Percentiles rank a stretch among this genome's conserved stretches.
These are phyloP conservation scores for Musca domestica DNA, from an alignment of 1,140 invertebrate genomes.

Conservation along the genomic window DNA sequence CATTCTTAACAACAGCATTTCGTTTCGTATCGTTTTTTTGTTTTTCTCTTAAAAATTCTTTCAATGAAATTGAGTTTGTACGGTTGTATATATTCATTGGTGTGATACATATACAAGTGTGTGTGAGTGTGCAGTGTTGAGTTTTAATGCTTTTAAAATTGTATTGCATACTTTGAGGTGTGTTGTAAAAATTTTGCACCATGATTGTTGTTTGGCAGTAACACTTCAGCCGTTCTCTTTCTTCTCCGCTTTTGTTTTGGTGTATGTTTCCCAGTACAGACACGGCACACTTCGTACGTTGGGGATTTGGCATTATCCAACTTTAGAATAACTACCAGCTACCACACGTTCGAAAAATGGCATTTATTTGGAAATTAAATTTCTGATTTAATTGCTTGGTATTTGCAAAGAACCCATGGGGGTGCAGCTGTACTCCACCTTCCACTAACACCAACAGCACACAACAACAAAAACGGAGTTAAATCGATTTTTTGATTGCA, in stretches of 20 bases:
- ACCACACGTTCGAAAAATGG: constrained; percentile 8
- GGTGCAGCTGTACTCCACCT: no score
- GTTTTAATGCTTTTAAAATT: constrained; percentile 4
- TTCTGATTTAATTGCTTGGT: constrained; percentile 17
- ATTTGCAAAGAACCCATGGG: neutral
- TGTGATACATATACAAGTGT: neutral
- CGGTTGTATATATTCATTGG: neutral
- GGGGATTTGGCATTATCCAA: no score
- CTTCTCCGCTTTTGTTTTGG: neutral
- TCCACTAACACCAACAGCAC: no score
- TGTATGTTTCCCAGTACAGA: neutral
- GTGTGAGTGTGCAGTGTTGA: neutral
- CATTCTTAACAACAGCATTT: neutral
- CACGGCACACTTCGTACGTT: no score
- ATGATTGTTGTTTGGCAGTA: neutral
- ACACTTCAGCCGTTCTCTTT: neutral
- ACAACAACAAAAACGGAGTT: no score
- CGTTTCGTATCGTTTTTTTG: neutral
- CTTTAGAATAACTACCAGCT: no score
- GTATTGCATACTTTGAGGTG: constrained; percentile 17
- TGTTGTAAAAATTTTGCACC: constrained; percentile 8
- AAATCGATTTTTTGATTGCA: no score
- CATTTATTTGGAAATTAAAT: constrained; percentile 21
- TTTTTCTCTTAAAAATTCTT: neutral
- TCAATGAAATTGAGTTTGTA: no score